Evolutionary conservation across 1,140 invertebrate genomes (phyloP), one percentile per base, ranked within the genome.

Genomic region (Eueides isabella): DNA sequence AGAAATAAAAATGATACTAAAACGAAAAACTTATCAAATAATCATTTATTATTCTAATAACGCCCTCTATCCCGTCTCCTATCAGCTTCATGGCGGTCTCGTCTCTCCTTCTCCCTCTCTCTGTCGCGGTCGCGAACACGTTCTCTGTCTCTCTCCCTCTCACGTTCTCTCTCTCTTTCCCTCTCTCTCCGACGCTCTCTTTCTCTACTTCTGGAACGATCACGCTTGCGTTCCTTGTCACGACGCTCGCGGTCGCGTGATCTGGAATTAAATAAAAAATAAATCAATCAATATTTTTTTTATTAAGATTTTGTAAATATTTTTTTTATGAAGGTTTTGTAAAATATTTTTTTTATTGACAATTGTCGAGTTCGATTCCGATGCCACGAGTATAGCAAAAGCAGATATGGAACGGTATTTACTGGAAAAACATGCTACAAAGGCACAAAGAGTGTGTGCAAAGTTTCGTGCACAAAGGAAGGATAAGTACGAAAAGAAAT

Each of bases 231-330:
- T 1, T 95, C 94, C 75, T 95, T 94, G 0, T 94, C 93, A 16
- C 94, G 89, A 35, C 95, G 82, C 1, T 95, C 94, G 23, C 94
- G 89, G 31, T 94, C 94, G 74, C 94, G 90, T 0, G 94, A 95
- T 76, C 94, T 94, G 87, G 7, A 88, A 87, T 44, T 16, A 48
- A 76, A 69, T 67, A 35, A 66, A 30, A 44, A 12, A 41, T 68
- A 71, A 38, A 62, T 61, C 16, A 11, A 30, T 6, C 19, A 68
- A 4, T n/a, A n/a, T n/a, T n/a, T n/a, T 29, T 55, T 48, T 12
- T 12, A 6, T 11, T 72, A n/a, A 26, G 6, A 55, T 31, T 66
- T 28, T 44, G 33, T 66, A 69, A 62, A 76, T n/a, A 14, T 12
- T 19, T 11, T 11, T 26, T 31, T 4, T 62, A n/a, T n/a, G n/a